Percentiles rank a stretch among this genome's conserved stretches.
phyloP scores from a whole-genome alignment of 2,888 invertebrate species.

The Acleris laterana region DNA sequence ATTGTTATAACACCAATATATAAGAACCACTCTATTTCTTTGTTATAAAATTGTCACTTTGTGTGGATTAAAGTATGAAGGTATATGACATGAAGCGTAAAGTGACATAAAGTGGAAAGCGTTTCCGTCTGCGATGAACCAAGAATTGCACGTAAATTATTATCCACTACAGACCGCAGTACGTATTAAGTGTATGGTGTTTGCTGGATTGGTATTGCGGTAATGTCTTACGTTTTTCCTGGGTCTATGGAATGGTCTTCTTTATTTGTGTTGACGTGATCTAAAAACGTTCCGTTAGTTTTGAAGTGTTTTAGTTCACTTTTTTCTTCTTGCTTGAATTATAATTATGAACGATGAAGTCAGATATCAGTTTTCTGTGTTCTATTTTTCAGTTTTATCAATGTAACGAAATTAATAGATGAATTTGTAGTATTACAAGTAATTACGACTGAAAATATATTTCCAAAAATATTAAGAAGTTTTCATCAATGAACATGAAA shows the following conservation, averaged over 20 bases:
- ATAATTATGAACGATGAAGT: too few relatives aligned
- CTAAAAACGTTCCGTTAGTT: background rate
- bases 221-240: conserved; percentile 19
- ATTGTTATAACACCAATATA: conserved; percentile 6
- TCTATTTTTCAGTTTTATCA: too few relatives aligned
- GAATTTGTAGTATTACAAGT: too few relatives aligned
- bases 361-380: too few relatives aligned
- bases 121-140: conserved; percentile 65
- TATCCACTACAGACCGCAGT: conserved; percentile 44
- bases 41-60: conserved; percentile 19
- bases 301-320: too few relatives aligned
- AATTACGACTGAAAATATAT: too few relatives aligned
- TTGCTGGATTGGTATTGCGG: conserved; percentile 15
- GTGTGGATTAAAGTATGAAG: conserved; percentile 21
- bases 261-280: background rate
- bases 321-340: too few relatives aligned
- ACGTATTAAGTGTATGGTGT: conserved; percentile 29
- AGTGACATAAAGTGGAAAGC: conserved; percentile 74
- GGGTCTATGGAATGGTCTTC: background rate
- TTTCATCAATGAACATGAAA: too few relatives aligned
- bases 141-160: conserved; percentile 66
- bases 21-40: conserved; percentile 7
- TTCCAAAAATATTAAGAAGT: too few relatives aligned
- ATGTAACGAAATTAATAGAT: too few relatives aligned
- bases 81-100: conserved; percentile 53